These are phyloP conservation scores for Lepidocolaptes lacrymiger DNA, from an alignment of 2,797 vertebrate genomes.

Conservation along the genomic window DNA sequence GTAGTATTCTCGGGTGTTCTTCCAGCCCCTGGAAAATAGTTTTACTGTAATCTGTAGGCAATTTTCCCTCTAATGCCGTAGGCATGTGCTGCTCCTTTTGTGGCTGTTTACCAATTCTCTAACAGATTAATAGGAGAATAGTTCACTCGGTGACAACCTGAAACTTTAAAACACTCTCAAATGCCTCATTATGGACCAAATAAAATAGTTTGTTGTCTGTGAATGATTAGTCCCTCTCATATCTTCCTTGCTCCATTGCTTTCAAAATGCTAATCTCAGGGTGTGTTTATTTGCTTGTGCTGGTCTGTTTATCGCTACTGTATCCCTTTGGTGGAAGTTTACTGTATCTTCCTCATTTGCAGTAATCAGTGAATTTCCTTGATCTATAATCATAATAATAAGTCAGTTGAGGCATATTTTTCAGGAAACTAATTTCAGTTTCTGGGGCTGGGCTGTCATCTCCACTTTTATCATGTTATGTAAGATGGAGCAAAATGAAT, in stretches of 20 bases:
- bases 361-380: conserved; percentile 57
- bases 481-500: not conserved
- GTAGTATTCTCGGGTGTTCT: conserved; percentile 35
- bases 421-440: conserved; percentile 31
- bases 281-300: conserved; percentile 31
- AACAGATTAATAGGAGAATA: conserved; percentile 60
- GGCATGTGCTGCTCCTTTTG: conserved; percentile 27
- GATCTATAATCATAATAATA: conserved; percentile 31
- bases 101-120: conserved; percentile 41
- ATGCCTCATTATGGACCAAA: conserved; percentile 46
- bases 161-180: conserved; percentile 64
- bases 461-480: not conserved
- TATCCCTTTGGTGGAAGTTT: conserved; percentile 31
- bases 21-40: conserved; percentile 11
- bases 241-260: conserved; percentile 15
- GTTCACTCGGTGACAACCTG: conserved; percentile 38
- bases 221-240: conserved; percentile 57
- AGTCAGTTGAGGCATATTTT: conserved; percentile 2
- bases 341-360: conserved; percentile 53
- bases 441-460: not conserved
- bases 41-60: conserved; percentile 48
- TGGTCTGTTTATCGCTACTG: conserved; percentile 40
- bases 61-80: conserved; percentile 1
- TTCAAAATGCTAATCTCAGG: conserved; percentile 33
- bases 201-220: conserved; percentile 52